Evolutionary conservation across 2,797 vertebrate genomes (phyloP), one percentile per base, ranked within the genome.

Genomic region (Poecilia gillii): DNA sequence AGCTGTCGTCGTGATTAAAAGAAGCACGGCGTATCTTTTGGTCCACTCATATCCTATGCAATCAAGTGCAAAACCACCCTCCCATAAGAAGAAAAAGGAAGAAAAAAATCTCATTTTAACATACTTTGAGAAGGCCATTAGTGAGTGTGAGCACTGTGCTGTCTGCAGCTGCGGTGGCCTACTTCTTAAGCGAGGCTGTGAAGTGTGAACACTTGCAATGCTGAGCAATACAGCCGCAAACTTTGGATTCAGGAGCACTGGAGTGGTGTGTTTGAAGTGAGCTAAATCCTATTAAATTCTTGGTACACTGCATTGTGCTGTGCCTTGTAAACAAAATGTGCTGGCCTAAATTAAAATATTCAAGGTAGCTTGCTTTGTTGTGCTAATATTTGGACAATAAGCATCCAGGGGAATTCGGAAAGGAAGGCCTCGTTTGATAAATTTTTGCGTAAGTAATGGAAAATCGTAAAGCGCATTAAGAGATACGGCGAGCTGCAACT

Each of bases 221-320:
- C 89, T 73, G 88, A 88, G 90, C 90, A 93, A 93, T 87, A 92
- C 89, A 81, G 90, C 84, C 84, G 49, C 85, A 90, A 86, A 91
- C 88, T 92, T 93, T 88, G 91, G 84, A 88, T 91, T 88, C 81
- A 64, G 85, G 78, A 85, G 90, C 85, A 74, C 86, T 79, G 74
- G 85, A 89, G 87, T 88, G 88, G 78, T 76, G 83, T 83, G 90
- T 94, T 87, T 94, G 88, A 93, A 93, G 94, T 93, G 88, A 93
- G 90, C 89, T 78, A 92, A 95, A 95, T 95, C 94, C 94, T 84
- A 93, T 96, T 96, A 94, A 91, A 90, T 88, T 85, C 84, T 79
- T 9, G 74, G 70, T 82, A 78, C 90, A 84, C 84, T 80, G 84
- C 80, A 91, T 93, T 95, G 91, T 93, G 81, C 87, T 83, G 79